phyloP scores from a whole-genome alignment of 1,140 invertebrate species.

The Drosophila parvula region DNA sequence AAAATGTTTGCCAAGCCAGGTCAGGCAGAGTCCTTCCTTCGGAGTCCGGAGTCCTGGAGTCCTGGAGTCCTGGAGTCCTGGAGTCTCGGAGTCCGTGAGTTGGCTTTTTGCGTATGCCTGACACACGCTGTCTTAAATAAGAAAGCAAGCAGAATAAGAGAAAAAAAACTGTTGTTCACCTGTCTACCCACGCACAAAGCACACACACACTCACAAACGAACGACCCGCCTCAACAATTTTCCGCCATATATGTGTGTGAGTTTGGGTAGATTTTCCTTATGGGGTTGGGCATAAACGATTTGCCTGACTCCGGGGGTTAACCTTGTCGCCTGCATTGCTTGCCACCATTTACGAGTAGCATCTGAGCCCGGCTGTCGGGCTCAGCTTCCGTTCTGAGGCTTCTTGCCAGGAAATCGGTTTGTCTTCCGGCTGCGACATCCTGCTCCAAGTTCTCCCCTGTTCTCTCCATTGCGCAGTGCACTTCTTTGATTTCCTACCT shows the following conservation, averaged over 20 bases:
- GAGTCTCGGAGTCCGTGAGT: slow-evolving; percentile 12
- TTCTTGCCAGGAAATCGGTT: slow-evolving; percentile 70
- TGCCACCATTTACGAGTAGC: slow-evolving; percentile 11
- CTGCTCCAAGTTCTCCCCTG: slow-evolving; percentile 36
- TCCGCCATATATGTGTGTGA: slow-evolving; percentile 11
- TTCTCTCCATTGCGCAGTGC: slow-evolving; percentile 32
- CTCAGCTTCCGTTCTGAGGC: slow-evolving; percentile 51
- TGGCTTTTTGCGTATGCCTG: slow-evolving; percentile 64
- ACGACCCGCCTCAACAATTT: slow-evolving; percentile 57
- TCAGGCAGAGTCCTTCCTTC: slow-evolving; percentile 19
- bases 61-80: not conserved
- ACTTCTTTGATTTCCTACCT: slow-evolving; percentile 43
- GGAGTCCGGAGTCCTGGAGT: not conserved
- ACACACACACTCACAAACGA: slow-evolving; percentile 17
- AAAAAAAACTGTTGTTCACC: slow-evolving; percentile 68
- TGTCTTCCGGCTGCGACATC: slow-evolving; percentile 68
- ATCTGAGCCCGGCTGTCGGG: slow-evolving; percentile 34
- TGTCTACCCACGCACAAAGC: slow-evolving; percentile 53
- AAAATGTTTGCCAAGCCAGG: slow-evolving; percentile 39
- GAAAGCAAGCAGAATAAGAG: slow-evolving; percentile 7
- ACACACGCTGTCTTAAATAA: slow-evolving; percentile 67
- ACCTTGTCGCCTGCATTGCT: slow-evolving; percentile 65
- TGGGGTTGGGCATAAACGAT: slow-evolving; percentile 56
- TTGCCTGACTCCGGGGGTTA: slow-evolving; percentile 50
- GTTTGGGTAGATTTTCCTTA: not conserved